A percentile compares a stretch with the other conserved stretches of the same genome.
Conservation (phyloP, 1,140 invertebrate genomes). For the Amyelois transitella region DNA sequence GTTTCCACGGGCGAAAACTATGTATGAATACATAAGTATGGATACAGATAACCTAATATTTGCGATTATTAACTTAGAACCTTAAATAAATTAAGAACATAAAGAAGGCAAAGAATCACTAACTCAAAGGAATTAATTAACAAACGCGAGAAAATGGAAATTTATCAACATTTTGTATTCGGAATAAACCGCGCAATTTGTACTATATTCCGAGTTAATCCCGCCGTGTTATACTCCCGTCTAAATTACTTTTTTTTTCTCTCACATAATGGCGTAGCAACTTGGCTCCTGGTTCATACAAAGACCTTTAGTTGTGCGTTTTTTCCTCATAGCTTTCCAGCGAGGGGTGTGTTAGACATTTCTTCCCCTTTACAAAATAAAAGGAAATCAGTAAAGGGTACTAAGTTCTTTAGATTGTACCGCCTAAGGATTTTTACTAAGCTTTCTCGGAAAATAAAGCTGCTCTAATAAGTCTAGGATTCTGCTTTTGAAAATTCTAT, state of each 20-base stretch:
- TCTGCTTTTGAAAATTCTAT: too few species aligned
- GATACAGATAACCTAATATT: too few species aligned
- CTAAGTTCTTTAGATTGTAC: not conserved
- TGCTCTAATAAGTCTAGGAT: not conserved
- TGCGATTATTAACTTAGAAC: too few species aligned
- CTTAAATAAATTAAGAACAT: too few species aligned
- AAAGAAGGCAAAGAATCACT: too few species aligned
- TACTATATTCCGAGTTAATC: slow-evolving; percentile 8
- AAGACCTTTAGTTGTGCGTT: slow-evolving; percentile 42
- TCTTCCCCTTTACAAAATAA: slow-evolving; percentile 13
- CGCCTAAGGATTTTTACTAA: not conserved
- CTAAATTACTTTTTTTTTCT: slow-evolving; percentile 43
- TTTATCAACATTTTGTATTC: not conserved
- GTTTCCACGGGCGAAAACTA: too few species aligned
- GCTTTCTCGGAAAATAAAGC: not conserved
- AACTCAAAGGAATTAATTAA: not conserved
- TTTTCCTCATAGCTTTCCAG: slow-evolving; percentile 26
- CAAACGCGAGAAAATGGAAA: not conserved
- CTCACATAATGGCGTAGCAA: slow-evolving; percentile 20
- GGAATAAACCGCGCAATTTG: not conserved
- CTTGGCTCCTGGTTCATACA: slow-evolving; percentile 32
- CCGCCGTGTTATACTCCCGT: slow-evolving; percentile 26
- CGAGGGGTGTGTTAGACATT: slow-evolving; percentile 18
- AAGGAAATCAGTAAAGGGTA: slow-evolving; percentile 5
- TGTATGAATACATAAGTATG: too few species aligned